Percentiles rank a stretch among this genome's conserved stretches.
Evolutionary conservation across 2,113 vertebrate species (phyloP).

Genomic region (Anas platyrhynchos): DNA sequence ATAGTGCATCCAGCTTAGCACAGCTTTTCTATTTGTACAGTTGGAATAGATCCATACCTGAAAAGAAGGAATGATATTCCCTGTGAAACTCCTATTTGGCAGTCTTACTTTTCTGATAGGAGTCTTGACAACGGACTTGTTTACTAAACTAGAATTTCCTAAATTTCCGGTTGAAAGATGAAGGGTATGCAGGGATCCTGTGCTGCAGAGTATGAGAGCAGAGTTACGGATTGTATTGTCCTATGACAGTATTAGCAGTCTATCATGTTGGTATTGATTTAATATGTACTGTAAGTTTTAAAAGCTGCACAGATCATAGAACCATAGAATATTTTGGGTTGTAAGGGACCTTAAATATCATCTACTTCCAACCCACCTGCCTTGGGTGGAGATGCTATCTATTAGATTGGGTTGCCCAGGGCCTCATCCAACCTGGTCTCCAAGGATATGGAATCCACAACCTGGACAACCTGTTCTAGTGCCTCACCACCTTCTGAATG

Average conservation of each 20-base stretch:
- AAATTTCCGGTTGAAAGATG: neutral
- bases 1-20: neutral
- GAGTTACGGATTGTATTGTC: neutral
- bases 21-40: neutral
- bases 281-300: neutral
- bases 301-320: neutral
- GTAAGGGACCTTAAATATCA: too few species aligned
- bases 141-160: neutral
- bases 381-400: too few species aligned
- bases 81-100: neutral
- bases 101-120: neutral
- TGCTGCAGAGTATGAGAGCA: neutral
- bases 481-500: too few species aligned
- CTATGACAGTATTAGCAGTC: neutral
- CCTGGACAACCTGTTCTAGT: too few species aligned
- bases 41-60: neutral
- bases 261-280: neutral
- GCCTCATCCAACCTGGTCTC: too few species aligned
- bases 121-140: neutral
- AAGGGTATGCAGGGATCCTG: neutral
- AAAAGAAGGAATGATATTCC: neutral
- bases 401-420: too few species aligned
- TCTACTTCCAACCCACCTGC: too few species aligned
- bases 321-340: too few species aligned
- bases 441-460: too few species aligned